phyloP scores from a whole-genome alignment of 2,797 vertebrate genomes.

The Acomys russatus region DNA sequence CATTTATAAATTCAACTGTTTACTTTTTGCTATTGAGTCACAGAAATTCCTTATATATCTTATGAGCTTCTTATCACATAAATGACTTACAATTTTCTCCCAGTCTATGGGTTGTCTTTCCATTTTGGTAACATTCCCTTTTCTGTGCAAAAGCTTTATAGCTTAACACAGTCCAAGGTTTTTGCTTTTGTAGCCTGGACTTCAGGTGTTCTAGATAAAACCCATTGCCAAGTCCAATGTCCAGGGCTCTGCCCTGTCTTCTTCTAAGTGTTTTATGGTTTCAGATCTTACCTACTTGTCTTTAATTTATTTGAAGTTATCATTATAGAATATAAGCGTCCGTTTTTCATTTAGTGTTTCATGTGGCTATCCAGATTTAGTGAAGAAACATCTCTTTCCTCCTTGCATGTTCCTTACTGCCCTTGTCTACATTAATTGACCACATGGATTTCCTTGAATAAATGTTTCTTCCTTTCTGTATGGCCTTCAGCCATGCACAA shows the following conservation, averaged over 20 bases:
- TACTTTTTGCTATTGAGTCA: not conserved
- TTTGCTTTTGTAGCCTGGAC: not conserved
- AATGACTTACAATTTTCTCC: not conserved
- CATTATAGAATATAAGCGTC: not conserved
- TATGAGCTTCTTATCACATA: not conserved
- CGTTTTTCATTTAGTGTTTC: not conserved
- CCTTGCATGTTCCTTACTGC: not conserved
- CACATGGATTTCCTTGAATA: slow-evolving; percentile 34
- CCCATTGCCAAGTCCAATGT: not conserved
- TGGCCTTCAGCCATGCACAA: not conserved
- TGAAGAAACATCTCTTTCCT: not conserved
- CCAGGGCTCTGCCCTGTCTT: not conserved
- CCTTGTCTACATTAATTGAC: slow-evolving; percentile 8
- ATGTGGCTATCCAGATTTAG: not conserved
- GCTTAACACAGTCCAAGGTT: not conserved
- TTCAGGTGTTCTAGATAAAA: not conserved
- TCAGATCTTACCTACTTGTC: not conserved
- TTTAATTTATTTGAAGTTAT: slow-evolving; percentile 17
- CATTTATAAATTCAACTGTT: not conserved
- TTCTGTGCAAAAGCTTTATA: not conserved
- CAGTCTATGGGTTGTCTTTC: not conserved
- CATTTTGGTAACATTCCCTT: not conserved
- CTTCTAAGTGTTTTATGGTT: not conserved
- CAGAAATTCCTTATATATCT: not conserved
- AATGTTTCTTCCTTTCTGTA: slow-evolving; percentile 9